Evolutionary conservation across 2,113 vertebrate genomes (phyloP).

Genomic region (Calidris pygmaea): DNA sequence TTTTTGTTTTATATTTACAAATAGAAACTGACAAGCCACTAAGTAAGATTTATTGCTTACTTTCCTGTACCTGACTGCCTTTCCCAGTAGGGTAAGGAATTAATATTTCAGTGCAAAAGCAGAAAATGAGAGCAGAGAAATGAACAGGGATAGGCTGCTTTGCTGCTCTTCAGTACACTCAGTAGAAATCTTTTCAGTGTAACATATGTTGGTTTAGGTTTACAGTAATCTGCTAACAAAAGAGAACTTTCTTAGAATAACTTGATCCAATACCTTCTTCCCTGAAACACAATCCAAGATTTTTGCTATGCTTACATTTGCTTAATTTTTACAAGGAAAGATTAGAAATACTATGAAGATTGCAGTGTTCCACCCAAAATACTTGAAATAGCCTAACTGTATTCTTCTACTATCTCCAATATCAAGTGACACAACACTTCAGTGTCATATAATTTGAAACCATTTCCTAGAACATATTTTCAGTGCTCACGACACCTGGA

Average conservation of each 20-base stretch:
- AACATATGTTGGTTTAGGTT: slow-evolving; percentile 26
- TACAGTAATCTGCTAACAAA: slow-evolving; percentile 27
- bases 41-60: slow-evolving; percentile 73
- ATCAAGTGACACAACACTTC: neutral
- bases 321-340: neutral
- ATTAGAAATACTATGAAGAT: neutral
- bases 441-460: neutral
- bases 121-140: slow-evolving; percentile 58
- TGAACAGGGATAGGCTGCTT: slow-evolving; percentile 23
- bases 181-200: slow-evolving; percentile 32
- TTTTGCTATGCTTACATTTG: neutral
- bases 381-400: neutral
- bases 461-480: neutral
- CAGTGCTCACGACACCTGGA: neutral
- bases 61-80: slow-evolving; percentile 48
- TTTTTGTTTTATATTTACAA: slow-evolving; percentile 48
- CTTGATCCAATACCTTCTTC: neutral
- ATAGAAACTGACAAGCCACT: slow-evolving; percentile 63
- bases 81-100: slow-evolving; percentile 53
- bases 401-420: neutral
- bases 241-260: slow-evolving; percentile 22
- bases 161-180: slow-evolving; percentile 5
- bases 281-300: neutral
- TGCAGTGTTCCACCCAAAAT: neutral
- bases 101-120: slow-evolving; percentile 59